phyloP scores from a whole-genome alignment of 1,140 invertebrate species.

The Stratiolaelaps scimitus region DNA sequence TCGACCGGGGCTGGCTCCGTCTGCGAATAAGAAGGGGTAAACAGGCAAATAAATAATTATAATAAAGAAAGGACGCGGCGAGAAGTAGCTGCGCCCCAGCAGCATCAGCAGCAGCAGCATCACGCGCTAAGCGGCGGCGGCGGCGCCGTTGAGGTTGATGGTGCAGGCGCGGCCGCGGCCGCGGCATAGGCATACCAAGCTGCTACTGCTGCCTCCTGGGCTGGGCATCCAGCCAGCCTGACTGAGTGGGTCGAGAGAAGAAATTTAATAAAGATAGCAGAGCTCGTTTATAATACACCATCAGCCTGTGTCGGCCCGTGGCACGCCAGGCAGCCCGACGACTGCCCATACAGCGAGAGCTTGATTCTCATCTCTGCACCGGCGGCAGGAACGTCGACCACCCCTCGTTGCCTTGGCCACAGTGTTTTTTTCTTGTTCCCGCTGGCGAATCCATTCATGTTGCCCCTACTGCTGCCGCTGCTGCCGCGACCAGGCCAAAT shows the following conservation, averaged over 20 bases:
- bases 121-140: background rate
- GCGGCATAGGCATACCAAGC: too few species aligned
- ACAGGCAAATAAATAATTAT: slow-evolving; percentile 28
- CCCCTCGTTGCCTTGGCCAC: too few species aligned
- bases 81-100: background rate
- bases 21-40: background rate
- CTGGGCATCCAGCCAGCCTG: too few species aligned
- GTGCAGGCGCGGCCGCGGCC: too few species aligned
- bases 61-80: slow-evolving; percentile 15
- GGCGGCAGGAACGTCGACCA: too few species aligned
- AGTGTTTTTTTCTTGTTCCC: slow-evolving; percentile 29
- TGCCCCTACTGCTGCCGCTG: too few species aligned
- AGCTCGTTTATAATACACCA: slow-evolving; percentile 33
- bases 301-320: background rate
- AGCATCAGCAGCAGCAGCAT: background rate
- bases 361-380: background rate
- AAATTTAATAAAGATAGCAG: slow-evolving; percentile 29
- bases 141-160: background rate
- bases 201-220: too few species aligned
- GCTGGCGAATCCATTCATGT: too few species aligned
- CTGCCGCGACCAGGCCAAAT: too few species aligned
- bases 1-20: too few species aligned
- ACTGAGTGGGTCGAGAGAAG: slow-evolving; percentile 17
- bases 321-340: too few species aligned
- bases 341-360: too few species aligned